Base-by-base conservation (phyloP, 2,113 vertebrate genomes). In the Apodemus speciosus region DNA sequence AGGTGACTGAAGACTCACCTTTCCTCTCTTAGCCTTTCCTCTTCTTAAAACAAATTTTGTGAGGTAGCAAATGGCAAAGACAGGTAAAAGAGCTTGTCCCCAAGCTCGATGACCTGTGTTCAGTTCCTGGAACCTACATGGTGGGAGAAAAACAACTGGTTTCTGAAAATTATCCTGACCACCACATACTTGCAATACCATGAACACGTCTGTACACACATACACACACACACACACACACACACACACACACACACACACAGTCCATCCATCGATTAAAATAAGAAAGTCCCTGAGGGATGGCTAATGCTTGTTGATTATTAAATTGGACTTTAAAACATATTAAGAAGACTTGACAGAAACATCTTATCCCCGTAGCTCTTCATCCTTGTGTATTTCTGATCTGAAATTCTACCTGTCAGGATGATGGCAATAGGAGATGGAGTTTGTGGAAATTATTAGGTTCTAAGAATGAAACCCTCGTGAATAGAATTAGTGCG, bases 11-110 rank as follows among this genome's bases (percentile, higher is more conserved):
- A 27, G 56, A 79, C 77, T 35, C 27, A 21, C 60, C 27, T 87
- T 86, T 51, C 46, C 23, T 43, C 15, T 38, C 68, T 87, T 1
- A 1, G 10, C 1, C 40, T n/a, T 40, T 71, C 60, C 58, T 93
- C 51, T 83, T 72, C 62, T 72, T 93, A 88, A 85, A 93, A 93
- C 64, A 79, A 53, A 85, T 73, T 80, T 62, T 75, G 46, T 77
- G 27, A 51, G 75, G 15, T 9, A 77, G 75, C 46, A 51, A 51
- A 35, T 20, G 43, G 75, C 27, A 51, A 51, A 46, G 30, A 49
- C 13, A 35, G 30, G 30, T 51, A 32, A 51, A 32, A 30, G 46
- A 49, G 46, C 30, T 49, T 35, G 30, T 51, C 46, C 35, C 46
- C 46, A 77, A 77, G 46, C 15, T 18, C 9, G 30, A 51, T 51